Evolutionary conservation across 2,797 vertebrate species (phyloP).

Genomic region (Schizopygopsis malacanthus): DNA sequence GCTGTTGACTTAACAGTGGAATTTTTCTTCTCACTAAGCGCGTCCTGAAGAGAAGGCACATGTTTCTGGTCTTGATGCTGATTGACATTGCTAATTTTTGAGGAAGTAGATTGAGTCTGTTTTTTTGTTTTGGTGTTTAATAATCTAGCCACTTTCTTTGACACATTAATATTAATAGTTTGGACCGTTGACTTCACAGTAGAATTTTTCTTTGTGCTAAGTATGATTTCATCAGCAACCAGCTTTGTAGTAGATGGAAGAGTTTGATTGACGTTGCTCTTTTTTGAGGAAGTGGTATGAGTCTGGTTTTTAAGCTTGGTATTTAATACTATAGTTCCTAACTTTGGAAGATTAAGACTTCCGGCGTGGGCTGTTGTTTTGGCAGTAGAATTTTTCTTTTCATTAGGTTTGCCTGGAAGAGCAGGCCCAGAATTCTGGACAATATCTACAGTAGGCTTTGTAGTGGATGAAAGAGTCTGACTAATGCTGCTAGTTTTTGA

Average conservation of each 20-base stretch:
- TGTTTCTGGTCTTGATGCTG: conserved; percentile 37
- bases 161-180: conserved; percentile 50
- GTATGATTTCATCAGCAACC: conserved; percentile 1
- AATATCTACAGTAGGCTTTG: conserved; percentile 1
- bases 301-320: conserved; percentile 40
- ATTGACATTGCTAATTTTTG: conserved; percentile 32
- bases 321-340: conserved; percentile 47
- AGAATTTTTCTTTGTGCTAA: conserved; percentile 45
- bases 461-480: not conserved
- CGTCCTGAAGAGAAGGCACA: conserved; percentile 31
- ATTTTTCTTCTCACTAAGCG: conserved; percentile 73
- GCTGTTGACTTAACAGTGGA: not conserved
- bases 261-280: conserved; percentile 26
- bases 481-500: not conserved
- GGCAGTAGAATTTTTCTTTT: conserved; percentile 70
- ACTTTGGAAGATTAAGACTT: conserved; percentile 61
- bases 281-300: conserved; percentile 25
- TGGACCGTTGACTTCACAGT: conserved; percentile 68
- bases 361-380: not conserved
- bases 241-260: conserved; percentile 26
- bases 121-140: conserved; percentile 41
- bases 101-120: conserved; percentile 12
- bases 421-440: conserved; percentile 1
- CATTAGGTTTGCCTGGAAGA: not conserved
- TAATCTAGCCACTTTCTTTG: conserved; percentile 64